Percentiles rank a stretch among this genome's conserved stretches.
These are phyloP conservation scores for Pristionchus japonicus DNA, from an alignment of 2,888 invertebrate species.

Conservation along the genomic window DNA sequence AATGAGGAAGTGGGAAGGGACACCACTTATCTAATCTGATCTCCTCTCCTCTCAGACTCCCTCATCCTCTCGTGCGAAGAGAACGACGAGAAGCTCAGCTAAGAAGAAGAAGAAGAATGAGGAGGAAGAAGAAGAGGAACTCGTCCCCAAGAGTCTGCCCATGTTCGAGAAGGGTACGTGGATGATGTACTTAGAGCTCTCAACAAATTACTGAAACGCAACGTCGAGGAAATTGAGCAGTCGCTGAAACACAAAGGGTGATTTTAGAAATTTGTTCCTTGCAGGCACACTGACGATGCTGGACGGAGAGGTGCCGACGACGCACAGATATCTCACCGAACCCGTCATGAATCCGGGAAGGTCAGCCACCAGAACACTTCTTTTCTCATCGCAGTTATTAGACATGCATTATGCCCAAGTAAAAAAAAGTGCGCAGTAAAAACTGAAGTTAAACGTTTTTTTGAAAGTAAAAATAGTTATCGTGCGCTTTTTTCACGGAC, in stretches of 20 bases:
- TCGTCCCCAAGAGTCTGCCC: slow-evolving; percentile 23
- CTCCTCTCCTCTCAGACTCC: not conserved
- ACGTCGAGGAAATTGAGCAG: not conserved
- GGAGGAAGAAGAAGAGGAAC: not conserved
- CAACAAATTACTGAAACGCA: no score
- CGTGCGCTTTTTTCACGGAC: no score
- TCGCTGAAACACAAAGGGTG: no score
- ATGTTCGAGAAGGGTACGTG: slow-evolving; percentile 25
- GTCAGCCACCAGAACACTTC: no score
- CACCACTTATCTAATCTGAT: not conserved
- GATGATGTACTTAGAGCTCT: no score
- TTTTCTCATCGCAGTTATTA: no score
- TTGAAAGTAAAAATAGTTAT: no score
- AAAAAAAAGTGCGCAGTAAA: no score
- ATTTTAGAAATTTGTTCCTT: no score
- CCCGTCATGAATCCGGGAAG: not conserved
- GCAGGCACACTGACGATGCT: not conserved
- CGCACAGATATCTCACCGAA: not conserved
- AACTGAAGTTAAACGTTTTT: no score
- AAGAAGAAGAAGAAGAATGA: slow-evolving; percentile 12
- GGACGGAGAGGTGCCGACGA: not conserved
- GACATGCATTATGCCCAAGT: no score
- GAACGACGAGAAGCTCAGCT: slow-evolving; percentile 7
- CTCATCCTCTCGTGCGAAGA: not conserved
- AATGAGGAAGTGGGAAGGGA: no score